Conservation (phyloP, 2,113 vertebrate genomes). For the Heptranchias perlo region DNA sequence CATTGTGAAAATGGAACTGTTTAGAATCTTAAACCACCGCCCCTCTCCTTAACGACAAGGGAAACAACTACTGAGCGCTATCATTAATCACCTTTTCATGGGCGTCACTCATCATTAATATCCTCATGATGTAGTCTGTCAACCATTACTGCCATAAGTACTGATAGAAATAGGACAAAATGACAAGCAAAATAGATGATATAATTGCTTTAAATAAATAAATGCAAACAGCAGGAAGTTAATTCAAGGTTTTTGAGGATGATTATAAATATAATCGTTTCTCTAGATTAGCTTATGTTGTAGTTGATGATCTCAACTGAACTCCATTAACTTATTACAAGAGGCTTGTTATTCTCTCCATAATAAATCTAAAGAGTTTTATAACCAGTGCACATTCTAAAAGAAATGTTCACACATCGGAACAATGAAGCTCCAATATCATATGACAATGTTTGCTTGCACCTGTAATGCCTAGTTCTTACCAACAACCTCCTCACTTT, state of each 20-base stretch:
- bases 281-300: background rate
- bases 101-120: too few species aligned
- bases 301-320: background rate
- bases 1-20: too few species aligned
- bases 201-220: too few species aligned
- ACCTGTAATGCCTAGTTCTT: background rate
- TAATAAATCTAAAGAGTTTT: background rate
- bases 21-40: too few species aligned
- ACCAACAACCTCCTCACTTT: background rate
- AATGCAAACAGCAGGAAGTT: background rate
- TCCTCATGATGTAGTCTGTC: too few species aligned
- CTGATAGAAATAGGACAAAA: too few species aligned
- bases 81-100: too few species aligned
- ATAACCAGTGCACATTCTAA: background rate
- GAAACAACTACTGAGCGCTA: too few species aligned
- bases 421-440: background rate
- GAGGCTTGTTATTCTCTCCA: background rate
- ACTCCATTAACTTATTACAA: background rate
- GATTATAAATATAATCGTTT: background rate
- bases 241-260: background rate
- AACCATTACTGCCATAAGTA: too few species aligned
- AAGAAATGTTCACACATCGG: background rate
- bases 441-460: background rate
- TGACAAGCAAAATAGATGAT: too few species aligned
- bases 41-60: too few species aligned